Evolutionary conservation across 2,888 invertebrate species (phyloP).

Genomic region (Latheticus oryzae): DNA sequence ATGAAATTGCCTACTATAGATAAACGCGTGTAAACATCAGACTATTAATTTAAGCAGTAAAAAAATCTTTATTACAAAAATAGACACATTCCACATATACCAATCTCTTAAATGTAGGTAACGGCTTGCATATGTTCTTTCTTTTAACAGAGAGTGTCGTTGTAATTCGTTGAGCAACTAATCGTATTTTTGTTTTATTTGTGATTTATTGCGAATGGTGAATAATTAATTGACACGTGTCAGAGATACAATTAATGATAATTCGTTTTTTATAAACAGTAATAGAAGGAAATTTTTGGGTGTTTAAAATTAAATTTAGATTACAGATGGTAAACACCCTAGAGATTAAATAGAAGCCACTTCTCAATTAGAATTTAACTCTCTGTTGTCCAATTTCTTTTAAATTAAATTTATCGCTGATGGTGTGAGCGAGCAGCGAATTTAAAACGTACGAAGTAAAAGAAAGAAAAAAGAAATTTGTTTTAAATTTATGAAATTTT

Average conservation of each 20-base stretch:
- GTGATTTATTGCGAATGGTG: background rate
- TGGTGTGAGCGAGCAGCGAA: slow-evolving; percentile 6
- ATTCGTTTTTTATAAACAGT: no score
- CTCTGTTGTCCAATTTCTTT: no score
- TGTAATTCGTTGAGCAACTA: slow-evolving; percentile 11
- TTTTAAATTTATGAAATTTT: background rate
- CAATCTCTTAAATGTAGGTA: slow-evolving; percentile 12
- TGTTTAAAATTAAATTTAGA: slow-evolving; percentile 17
- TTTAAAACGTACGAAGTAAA: slow-evolving; percentile 4
- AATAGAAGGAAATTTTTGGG: no score
- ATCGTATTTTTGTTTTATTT: slow-evolving; percentile 5
- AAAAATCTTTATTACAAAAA: slow-evolving; percentile 20
- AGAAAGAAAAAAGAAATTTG: slow-evolving; percentile 6
- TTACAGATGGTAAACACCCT: no score
- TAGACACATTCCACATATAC: slow-evolving; percentile 11
- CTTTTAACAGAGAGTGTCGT: slow-evolving; percentile 1
- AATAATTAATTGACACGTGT: no score
- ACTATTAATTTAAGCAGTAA: slow-evolving; percentile 19
- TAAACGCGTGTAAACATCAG: no score
- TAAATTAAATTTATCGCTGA: slow-evolving; percentile 25
- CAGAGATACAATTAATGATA: no score
- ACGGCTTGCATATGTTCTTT: slow-evolving; percentile 25
- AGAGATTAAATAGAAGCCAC: slow-evolving; percentile 22
- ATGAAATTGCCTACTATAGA: no score
- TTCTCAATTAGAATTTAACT: slow-evolving; percentile 19